Evolutionary conservation across 2,797 vertebrate species (phyloP), one percentile per base, ranked within the genome.

Genomic region (Pogoniulus pusillus): DNA sequence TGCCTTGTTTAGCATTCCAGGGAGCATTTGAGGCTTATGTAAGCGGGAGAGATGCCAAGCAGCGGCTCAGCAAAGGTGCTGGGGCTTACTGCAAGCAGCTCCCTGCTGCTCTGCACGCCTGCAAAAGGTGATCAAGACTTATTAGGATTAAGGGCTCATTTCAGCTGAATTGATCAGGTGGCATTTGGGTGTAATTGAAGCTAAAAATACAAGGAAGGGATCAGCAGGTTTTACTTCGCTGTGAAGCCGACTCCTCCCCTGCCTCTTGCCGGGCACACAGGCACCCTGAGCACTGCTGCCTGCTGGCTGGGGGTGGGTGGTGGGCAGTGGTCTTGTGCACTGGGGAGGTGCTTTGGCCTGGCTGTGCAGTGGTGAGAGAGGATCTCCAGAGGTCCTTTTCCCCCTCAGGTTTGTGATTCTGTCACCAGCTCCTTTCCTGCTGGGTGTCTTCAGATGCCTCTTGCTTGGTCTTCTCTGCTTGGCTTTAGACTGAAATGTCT

Each of bases 71-170:
- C 83, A 45, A 86, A 86, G 90, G 82, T 37, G 62, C 59, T 89
- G 65, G 85, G 72, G 8, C 65, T 77, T 35, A 20, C 74, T 0
- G 6, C 78, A 87, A 92, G 87, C 47, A 65, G 20, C 53, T 82
- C 75, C 66, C 91, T 87, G 75, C 77, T 91, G 87, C 16, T 93
- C 66, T 63, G 37, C 13, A 3, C 53, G 66, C 51, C 41, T 86
- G 87, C 17, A 85, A 93, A 93, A 90, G 86, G 89, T 94, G 93
- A 93, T 95, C 82, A 93, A 82, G 78, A 34, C 81, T 91, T 95
- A 91, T 89, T 91, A 89, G 66, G 83, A 93, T 92, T 93, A 94
- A 95, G 78, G 78, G 69, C 93, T 95, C 83, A 59, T 87, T 93
- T 87, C 45, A 80, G 72, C 79, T 85, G 84, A 91, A 89, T 87